Conservation (phyloP, 2,113 vertebrate species). For the Menidia beryllina region DNA sequence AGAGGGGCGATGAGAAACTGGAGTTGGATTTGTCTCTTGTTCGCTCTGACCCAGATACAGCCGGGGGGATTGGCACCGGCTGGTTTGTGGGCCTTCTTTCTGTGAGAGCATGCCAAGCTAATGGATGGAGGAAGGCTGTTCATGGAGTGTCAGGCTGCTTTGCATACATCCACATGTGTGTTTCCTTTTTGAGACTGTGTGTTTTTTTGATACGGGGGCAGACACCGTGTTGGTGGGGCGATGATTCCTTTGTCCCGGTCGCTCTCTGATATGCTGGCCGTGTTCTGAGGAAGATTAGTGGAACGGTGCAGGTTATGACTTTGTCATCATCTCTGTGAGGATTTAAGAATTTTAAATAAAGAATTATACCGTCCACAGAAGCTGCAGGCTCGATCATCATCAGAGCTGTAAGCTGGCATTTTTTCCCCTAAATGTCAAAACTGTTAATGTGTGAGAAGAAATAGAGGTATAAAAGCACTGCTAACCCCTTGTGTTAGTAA, state of each 20-base stretch:
- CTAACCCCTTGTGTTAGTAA: too few relatives aligned
- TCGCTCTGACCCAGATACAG: slow-evolving; percentile 71
- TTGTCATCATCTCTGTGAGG: background rate
- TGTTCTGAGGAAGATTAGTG: slow-evolving; percentile 41
- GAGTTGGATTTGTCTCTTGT: slow-evolving; percentile 63
- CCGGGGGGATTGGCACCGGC: slow-evolving; percentile 20
- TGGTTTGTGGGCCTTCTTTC: slow-evolving; percentile 15
- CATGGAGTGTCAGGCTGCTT: slow-evolving; percentile 37
- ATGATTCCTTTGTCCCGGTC: slow-evolving; percentile 31
- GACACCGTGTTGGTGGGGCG: slow-evolving; percentile 7
- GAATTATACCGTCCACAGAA: slow-evolving; percentile 20
- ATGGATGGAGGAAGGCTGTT: slow-evolving; percentile 47
- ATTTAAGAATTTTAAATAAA: slow-evolving; percentile 39
- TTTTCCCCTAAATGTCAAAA: background rate
- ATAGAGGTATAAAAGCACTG: too few relatives aligned
- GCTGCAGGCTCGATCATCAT: slow-evolving; percentile 5
- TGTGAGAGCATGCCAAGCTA: slow-evolving; percentile 14
- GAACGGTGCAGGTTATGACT: background rate
- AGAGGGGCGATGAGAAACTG: slow-evolving; percentile 53
- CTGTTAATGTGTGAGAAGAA: too few relatives aligned
- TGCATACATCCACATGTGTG: slow-evolving; percentile 33
- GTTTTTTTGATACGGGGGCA: slow-evolving; percentile 9
- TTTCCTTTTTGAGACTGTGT: slow-evolving; percentile 22
- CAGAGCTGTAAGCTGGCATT: background rate
- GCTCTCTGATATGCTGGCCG: slow-evolving; percentile 22